Percentiles rank a stretch among this genome's conserved stretches.
These are phyloP conservation scores for Reticulitermes lucifugus DNA, from an alignment of 2,888 invertebrate species.

Conservation along the genomic window DNA sequence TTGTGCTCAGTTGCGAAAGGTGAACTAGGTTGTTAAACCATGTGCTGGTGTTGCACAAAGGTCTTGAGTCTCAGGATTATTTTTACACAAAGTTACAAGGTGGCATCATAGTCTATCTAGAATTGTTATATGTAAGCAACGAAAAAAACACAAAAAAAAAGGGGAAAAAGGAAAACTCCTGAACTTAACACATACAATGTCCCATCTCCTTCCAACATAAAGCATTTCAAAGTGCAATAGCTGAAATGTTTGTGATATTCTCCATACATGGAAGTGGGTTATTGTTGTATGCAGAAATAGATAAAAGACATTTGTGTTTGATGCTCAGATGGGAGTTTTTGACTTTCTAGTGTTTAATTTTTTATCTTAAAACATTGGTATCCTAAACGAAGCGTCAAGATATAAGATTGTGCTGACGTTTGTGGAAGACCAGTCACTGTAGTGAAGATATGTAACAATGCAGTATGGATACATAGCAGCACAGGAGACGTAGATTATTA, in stretches of 20 bases:
- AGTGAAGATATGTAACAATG: slow-evolving; percentile 17
- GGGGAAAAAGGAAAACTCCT: background rate
- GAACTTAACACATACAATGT: background rate
- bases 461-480: background rate
- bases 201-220: background rate
- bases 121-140: slow-evolving; percentile 23
- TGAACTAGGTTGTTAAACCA: slow-evolving; percentile 20
- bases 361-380: slow-evolving; percentile 25
- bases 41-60: slow-evolving; percentile 34
- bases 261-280: background rate
- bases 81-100: slow-evolving; percentile 36
- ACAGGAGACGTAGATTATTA: slow-evolving; percentile 18
- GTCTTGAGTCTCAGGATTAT: slow-evolving; percentile 46
- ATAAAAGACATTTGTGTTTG: slow-evolving; percentile 28
- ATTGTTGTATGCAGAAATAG: slow-evolving; percentile 4
- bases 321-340: slow-evolving; percentile 9
- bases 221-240: slow-evolving; percentile 38
- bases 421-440: slow-evolving; percentile 6
- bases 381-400: background rate
- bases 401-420: background rate
- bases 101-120: slow-evolving; percentile 41
- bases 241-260: slow-evolving; percentile 8
- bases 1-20: background rate
- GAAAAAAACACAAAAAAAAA: no score
- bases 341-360: slow-evolving; percentile 34